phyloP scores from a whole-genome alignment of 2,113 vertebrate genomes.

The Protobothrops mucrosquamatus region DNA sequence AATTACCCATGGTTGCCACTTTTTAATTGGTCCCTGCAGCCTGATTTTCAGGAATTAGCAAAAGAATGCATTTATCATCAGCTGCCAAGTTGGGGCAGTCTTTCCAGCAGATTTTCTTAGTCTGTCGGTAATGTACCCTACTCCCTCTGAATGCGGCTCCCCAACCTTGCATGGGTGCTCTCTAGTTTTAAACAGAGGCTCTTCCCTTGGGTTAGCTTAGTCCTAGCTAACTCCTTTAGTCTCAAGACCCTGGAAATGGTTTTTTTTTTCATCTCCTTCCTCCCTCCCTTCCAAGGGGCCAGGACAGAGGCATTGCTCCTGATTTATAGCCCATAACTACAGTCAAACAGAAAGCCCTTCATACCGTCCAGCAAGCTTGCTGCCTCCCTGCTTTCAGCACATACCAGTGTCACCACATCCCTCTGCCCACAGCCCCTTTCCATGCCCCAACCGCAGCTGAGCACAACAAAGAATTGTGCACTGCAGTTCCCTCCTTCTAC shows the following conservation, averaged over 20 bases:
- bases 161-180: not conserved
- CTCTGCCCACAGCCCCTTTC: constrained; percentile 42
- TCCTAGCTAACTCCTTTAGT: not conserved
- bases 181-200: not conserved
- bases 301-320: constrained; percentile 23
- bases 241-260: not conserved
- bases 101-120: not conserved
- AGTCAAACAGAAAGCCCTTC: constrained; percentile 64
- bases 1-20: not conserved
- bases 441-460: constrained; percentile 11
- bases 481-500: not conserved
- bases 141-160: not conserved
- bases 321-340: constrained; percentile 65
- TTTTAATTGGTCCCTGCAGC: not conserved
- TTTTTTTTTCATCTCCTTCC: not conserved
- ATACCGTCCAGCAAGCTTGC: constrained; percentile 2
- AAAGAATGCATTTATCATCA: not conserved
- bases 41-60: not conserved
- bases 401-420: constrained; percentile 33
- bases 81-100: not conserved
- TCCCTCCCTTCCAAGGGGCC: constrained; percentile 19
- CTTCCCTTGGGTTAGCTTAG: not conserved
- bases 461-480: rapidly evolving
- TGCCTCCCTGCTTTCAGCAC: constrained; percentile 14
- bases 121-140: not conserved